Base-by-base conservation (phyloP, 2,113 vertebrate species). In the Elaphurus davidianus region DNA sequence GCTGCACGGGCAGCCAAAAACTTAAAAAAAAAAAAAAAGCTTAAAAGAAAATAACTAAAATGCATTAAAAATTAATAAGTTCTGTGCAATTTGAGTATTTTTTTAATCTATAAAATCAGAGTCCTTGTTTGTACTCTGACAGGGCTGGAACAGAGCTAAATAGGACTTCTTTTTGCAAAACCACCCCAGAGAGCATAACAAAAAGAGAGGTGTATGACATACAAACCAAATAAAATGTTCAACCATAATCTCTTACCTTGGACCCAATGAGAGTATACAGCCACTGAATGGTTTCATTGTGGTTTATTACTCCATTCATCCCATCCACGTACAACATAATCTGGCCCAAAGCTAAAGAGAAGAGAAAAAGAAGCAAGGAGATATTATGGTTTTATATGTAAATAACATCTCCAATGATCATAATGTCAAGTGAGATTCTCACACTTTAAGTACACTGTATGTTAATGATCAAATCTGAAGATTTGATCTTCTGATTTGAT, bases 241-340 rank as follows among this genome's bases (percentile, higher is more conserved):
- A 90, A 27, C 40, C 25, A 11, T 27, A 50, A 28, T 45, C 40
- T 90, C 98, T 99, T 99, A 99, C 99, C 99, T 99, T 99, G 87
- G 99, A 99, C 86, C 99, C 99, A 16, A 99, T 99, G 93, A 99
- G 99, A 0, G 99, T 99, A 98, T 99, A 99, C 47, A 99, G 99
- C 99, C 99, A 99, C 91, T 99, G 99, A 97, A 99, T 99, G 2
- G 99, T 99, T 98, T 99, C 99, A 98, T 99, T 99, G 98, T 99
- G 99, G 98, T 99, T 99, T 98, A 99, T 99, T 85, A 99, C 99
- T 83, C 99, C 99, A 74, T 99, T 99, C 99, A 99, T 99, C 95
- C 99, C 99, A 98, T 99, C 99, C 15, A 99, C 99, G 40, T 99
- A 99, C 93, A 99, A 99, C 99, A 99, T 99, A 98, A 99, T 99